Conservation (phyloP, 2,113 vertebrate species). For the Pterocles burchelli region DNA sequence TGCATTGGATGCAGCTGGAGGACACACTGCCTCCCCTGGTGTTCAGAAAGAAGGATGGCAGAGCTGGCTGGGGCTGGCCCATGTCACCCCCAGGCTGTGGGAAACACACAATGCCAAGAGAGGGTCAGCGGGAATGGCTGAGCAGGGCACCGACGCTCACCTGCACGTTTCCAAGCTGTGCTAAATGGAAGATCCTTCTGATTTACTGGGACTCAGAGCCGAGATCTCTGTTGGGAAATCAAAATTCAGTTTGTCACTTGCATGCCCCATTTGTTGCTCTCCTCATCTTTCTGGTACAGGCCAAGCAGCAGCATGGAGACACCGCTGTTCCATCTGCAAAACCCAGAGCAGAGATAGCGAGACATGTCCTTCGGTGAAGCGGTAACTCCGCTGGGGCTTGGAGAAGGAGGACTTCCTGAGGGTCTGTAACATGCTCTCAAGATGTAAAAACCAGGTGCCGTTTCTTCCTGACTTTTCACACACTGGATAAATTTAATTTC, state of each 20-base stretch:
- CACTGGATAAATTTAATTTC: neutral
- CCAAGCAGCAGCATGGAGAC: neutral
- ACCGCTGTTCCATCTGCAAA: neutral
- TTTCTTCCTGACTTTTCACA: neutral
- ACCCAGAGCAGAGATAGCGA: neutral
- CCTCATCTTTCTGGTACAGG: neutral
- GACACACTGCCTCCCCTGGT: neutral
- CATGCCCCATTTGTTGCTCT: neutral
- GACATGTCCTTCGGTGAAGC: neutral
- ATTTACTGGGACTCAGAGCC: neutral
- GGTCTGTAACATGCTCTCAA: neutral
- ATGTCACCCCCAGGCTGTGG: neutral
- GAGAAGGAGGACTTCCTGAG: neutral
- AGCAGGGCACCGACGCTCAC: neutral
- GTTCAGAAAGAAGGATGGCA: neutral
- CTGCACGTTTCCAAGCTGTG: neutral
- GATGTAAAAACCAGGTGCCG: neutral
- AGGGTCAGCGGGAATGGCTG: rapidly evolving
- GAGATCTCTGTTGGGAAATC: neutral
- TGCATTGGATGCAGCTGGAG: neutral
- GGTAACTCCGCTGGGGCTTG: neutral
- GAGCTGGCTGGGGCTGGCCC: neutral
- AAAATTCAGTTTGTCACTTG: neutral
- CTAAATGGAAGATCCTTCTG: neutral
- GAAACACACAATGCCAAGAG: neutral